Conservation (phyloP, 2,888 invertebrate species). For the Lacanobia wlatinum region DNA sequence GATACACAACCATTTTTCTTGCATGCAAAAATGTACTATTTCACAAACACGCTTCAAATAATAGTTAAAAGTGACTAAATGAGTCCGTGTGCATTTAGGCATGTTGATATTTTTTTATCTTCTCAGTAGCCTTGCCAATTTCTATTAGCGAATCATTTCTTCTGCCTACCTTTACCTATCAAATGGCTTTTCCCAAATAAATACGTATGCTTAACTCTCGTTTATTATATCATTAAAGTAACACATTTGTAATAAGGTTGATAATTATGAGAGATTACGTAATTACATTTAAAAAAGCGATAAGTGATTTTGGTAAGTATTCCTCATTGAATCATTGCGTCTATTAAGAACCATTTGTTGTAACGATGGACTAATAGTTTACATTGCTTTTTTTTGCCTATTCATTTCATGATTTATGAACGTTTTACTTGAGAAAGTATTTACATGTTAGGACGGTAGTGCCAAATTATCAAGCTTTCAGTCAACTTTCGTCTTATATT, state of each 20-base stretch:
- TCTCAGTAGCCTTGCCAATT: background rate
- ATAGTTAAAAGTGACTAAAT: background rate
- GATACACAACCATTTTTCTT: background rate
- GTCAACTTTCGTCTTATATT: background rate
- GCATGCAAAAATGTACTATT: slow-evolving; percentile 24
- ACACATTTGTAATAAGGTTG: no score
- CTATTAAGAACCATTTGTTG: background rate
- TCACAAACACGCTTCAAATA: slow-evolving; percentile 17
- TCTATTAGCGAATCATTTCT: no score
- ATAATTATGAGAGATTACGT: background rate
- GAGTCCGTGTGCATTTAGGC: background rate
- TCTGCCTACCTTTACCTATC: no score
- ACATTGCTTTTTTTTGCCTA: no score
- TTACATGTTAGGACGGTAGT: background rate
- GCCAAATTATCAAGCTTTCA: background rate
- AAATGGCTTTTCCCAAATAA: no score
- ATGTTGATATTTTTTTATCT: background rate
- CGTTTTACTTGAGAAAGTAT: no score
- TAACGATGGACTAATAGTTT: background rate
- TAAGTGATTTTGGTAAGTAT: background rate
- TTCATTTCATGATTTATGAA: no score
- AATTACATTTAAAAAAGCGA: background rate
- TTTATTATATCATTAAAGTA: no score
- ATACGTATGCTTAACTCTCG: no score
- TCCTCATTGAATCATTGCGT: background rate